Evolutionary conservation across 2,888 invertebrate species (phyloP), one percentile per base, ranked within the genome.

Genomic region (Blastobasis adustella): DNA sequence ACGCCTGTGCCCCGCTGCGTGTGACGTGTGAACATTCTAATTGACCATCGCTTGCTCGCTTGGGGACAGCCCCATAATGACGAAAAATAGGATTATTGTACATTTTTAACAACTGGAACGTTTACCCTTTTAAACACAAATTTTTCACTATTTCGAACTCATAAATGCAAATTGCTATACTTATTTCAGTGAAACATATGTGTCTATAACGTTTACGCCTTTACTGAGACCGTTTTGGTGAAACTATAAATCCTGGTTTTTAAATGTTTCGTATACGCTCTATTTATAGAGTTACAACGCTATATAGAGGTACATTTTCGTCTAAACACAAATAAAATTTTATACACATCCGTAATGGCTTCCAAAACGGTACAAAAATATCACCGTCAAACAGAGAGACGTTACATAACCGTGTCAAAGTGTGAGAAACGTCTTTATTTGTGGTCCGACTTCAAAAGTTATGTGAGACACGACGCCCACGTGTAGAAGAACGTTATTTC

Each of bases 21-120:
- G 53, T 63, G 72, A 86, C 77, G 87, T 87, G 87, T 86, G 87
- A 86, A 86, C 80, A 79, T 73, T 84, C 82, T 86, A 87, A 86
- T 87, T 86, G 83, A 66, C 66, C 65, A 62, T 60, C 66, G 63
- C 60, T 60, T 61, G 61, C 67, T 53, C 39, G 47, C 47, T 58
- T 62, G 72, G 80, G 80, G 71, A 75, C 76, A 67, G 69, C 70
- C 78, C 79, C 66, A 67, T 60, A 23, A 63, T 66, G 58, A 60
- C 59, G 62, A 65, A 55, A 68, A 73, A 70, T 70, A 70, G 63
- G 65, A 71, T 67, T 71, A 69, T 70, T 69, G 65, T 66, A 67
- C 66, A 54, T 7, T 8, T 8, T 1, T 41, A 1, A 41, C 9
- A 41, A 41, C 1, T 41, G 41, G 9, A 41, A 41, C 8, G 2